Evolutionary conservation across 2,797 vertebrate genomes (phyloP).

Genomic region (Valencia hispanica): DNA sequence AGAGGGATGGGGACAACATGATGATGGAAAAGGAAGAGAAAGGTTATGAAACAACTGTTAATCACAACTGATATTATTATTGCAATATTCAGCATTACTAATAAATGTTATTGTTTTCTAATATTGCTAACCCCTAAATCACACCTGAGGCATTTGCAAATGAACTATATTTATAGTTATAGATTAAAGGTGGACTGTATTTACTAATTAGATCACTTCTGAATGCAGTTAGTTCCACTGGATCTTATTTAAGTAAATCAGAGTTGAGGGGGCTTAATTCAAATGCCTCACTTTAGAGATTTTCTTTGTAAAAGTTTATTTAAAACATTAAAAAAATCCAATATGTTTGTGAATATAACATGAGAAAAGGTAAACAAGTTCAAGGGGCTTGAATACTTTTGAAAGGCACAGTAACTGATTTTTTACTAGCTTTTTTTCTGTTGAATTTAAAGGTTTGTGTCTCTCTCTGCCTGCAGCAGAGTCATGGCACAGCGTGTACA

Average conservation of each 20-base stretch:
- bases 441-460: conserved; percentile 31
- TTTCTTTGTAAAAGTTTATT: background rate
- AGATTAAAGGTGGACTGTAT: background rate
- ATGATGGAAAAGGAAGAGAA: background rate
- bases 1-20: background rate
- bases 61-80: background rate
- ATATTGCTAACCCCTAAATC: background rate
- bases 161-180: background rate
- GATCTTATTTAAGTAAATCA: background rate
- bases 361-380: background rate
- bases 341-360: background rate
- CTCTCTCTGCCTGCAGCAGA: conserved; percentile 15
- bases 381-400: background rate
- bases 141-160: background rate
- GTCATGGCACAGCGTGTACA: conserved; percentile 48
- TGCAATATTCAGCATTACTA: background rate
- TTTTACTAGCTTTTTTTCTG: background rate
- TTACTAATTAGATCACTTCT: background rate
- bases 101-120: background rate
- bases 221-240: background rate
- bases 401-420: background rate
- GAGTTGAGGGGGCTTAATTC: background rate
- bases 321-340: background rate
- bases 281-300: background rate
- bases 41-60: background rate